Evolutionary conservation across 30 jellyfish, hydroid and myxozoan species (phyloP).

Genomic region (Cassiopea xamachana): DNA sequence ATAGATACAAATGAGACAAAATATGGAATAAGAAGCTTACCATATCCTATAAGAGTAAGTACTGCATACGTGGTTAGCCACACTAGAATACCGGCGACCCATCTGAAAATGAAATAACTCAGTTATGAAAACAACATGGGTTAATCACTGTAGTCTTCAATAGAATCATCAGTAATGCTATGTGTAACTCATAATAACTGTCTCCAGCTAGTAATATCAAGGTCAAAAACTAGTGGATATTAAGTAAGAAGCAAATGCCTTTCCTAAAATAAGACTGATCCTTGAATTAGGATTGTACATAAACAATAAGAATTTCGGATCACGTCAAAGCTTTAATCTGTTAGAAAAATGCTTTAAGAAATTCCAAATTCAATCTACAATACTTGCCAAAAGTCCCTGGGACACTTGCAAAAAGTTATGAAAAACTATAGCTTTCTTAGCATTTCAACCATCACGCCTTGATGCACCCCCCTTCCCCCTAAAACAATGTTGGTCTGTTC

Average conservation of each 20-base stretch:
- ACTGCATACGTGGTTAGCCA: slow-evolving; percentile 96
- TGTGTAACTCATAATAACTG: not conserved
- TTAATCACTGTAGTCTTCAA: not conserved
- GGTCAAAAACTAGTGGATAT: not conserved
- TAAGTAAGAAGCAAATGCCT: not conserved
- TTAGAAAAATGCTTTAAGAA: too few species aligned
- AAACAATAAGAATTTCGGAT: not conserved
- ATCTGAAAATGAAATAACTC: slow-evolving; percentile 43
- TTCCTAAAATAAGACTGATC: not conserved
- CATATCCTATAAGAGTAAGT: slow-evolving; percentile 85
- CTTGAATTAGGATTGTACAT: not conserved
- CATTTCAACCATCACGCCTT: too few species aligned
- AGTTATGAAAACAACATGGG: not conserved
- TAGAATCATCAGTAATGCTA: not conserved
- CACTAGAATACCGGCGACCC: slow-evolving; percentile 97
- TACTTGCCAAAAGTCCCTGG: too few species aligned
- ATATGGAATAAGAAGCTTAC: slow-evolving; percentile 44
- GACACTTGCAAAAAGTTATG: too few species aligned
- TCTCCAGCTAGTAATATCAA: not conserved
- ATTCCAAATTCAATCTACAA: too few species aligned
- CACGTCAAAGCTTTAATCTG: too few species aligned
- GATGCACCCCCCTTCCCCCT: too few species aligned
- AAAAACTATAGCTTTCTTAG: too few species aligned
- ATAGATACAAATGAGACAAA: not conserved
- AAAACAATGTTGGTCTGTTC: too few species aligned